Conservation (phyloP, 2,797 vertebrate genomes). For the Eulemur coronatus region DNA sequence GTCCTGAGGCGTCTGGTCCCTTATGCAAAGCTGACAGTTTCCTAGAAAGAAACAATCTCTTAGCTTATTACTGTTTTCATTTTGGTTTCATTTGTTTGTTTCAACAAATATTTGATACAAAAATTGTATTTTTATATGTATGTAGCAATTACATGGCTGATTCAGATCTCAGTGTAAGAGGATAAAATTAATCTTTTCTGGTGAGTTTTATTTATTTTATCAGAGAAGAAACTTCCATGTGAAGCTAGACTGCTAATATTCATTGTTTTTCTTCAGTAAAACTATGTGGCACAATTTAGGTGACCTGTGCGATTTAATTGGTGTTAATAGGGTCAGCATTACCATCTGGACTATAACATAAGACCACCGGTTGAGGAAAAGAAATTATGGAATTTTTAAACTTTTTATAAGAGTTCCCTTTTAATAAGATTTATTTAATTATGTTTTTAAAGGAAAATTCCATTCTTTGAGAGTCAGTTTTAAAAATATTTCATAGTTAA, state of each 20-base stretch:
- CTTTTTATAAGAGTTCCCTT: background rate
- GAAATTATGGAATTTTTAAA: background rate
- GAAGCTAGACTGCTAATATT: slow-evolving; percentile 12
- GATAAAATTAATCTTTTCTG: slow-evolving; percentile 32
- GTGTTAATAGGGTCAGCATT: slow-evolving; percentile 59
- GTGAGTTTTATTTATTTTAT: background rate
- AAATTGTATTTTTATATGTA: slow-evolving; percentile 53
- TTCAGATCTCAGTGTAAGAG: background rate
- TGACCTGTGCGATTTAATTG: slow-evolving; percentile 47
- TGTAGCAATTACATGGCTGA: background rate
- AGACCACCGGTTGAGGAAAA: slow-evolving; percentile 14
- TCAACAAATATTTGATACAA: slow-evolving; percentile 22
- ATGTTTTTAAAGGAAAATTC: background rate
- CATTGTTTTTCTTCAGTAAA: slow-evolving; percentile 36
- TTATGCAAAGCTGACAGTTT: background rate
- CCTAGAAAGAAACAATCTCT: background rate
- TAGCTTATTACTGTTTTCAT: background rate
- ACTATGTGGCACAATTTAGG: background rate
- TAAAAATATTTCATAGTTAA: background rate
- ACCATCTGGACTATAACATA: slow-evolving; percentile 52
- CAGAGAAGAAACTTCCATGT: background rate
- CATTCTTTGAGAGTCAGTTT: background rate
- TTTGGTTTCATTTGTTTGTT: background rate
- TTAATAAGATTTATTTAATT: slow-evolving; percentile 31
- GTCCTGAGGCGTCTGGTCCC: background rate